These are phyloP conservation scores for Aviceda subcristata DNA, from an alignment of 2,113 vertebrate genomes.

Conservation along the genomic window DNA sequence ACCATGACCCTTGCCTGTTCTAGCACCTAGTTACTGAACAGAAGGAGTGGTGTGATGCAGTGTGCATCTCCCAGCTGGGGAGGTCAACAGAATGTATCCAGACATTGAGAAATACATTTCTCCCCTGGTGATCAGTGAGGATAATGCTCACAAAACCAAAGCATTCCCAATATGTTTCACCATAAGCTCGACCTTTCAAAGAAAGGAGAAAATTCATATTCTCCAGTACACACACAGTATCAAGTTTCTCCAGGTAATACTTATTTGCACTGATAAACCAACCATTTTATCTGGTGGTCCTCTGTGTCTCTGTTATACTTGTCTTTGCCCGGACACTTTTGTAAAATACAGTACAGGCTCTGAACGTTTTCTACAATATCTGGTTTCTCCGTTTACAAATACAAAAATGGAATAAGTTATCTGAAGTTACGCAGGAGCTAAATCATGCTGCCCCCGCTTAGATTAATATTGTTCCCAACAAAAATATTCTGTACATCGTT, in stretches of 20 bases:
- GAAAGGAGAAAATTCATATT: not conserved
- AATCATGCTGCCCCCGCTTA: not conserved
- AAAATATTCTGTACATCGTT: not conserved
- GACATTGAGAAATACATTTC: not conserved
- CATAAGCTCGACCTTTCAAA: not conserved
- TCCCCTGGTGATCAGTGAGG: fast-evolving
- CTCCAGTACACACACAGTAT: not conserved
- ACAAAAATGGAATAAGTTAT: not conserved
- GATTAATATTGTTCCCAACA: not conserved
- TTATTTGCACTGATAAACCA: not conserved
- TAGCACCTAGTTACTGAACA: not conserved
- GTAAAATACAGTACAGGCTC: not conserved
- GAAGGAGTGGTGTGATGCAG: not conserved
- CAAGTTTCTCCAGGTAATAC: not conserved
- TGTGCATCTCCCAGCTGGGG: not conserved
- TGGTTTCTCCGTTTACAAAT: not conserved
- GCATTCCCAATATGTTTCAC: not conserved
- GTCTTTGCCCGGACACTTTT: not conserved
- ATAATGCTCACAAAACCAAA: not conserved
- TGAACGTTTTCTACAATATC: not conserved
- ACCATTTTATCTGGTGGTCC: not conserved
- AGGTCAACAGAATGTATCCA: not conserved
- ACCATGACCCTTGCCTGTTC: not conserved
- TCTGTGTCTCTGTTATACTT: not conserved
- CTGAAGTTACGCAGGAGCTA: not conserved